Evolutionary conservation across 2,888 invertebrate genomes (phyloP).

Genomic region (Zonitis immaculata): DNA sequence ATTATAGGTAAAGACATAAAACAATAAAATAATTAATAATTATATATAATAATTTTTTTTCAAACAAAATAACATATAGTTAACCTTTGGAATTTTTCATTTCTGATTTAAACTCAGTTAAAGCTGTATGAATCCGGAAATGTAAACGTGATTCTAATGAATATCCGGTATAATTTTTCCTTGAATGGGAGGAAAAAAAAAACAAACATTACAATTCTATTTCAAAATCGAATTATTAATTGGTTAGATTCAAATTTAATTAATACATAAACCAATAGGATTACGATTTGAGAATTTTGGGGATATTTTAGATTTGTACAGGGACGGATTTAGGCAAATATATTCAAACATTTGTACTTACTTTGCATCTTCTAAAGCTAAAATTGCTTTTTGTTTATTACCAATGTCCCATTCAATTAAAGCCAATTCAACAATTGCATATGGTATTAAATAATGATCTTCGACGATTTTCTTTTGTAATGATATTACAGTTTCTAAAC

Average conservation of each 20-base stretch:
- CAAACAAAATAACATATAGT: neutral
- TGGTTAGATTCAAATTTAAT: too few relatives aligned
- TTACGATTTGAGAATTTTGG: too few relatives aligned
- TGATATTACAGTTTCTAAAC: slow-evolving; percentile 58
- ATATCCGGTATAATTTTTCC: slow-evolving; percentile 84
- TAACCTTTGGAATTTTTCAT: slow-evolving; percentile 22
- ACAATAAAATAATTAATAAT: neutral
- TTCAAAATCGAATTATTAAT: too few relatives aligned
- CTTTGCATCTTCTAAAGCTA: slow-evolving; percentile 78
- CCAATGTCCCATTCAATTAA: slow-evolving; percentile 70
- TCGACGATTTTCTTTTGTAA: slow-evolving; percentile 70
- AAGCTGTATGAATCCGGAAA: slow-evolving; percentile 79
- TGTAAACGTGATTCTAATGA: slow-evolving; percentile 83
- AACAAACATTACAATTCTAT: neutral
- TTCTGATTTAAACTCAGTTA: slow-evolving; percentile 50
- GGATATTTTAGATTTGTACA: too few relatives aligned
- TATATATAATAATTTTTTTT: neutral
- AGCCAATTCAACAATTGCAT: slow-evolving; percentile 80
- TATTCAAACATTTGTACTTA: slow-evolving; percentile 50
- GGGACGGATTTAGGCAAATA: too few relatives aligned
- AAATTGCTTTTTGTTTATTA: slow-evolving; percentile 61
- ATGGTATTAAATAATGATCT: slow-evolving; percentile 81
- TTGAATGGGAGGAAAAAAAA: slow-evolving; percentile 51
- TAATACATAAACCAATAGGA: too few relatives aligned
- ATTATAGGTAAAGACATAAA: too few relatives aligned